Percentiles rank a stretch among this genome's conserved stretches.
Evolutionary conservation across 2,113 vertebrate genomes (phyloP).

Genomic region (Camelus dromedarius): DNA sequence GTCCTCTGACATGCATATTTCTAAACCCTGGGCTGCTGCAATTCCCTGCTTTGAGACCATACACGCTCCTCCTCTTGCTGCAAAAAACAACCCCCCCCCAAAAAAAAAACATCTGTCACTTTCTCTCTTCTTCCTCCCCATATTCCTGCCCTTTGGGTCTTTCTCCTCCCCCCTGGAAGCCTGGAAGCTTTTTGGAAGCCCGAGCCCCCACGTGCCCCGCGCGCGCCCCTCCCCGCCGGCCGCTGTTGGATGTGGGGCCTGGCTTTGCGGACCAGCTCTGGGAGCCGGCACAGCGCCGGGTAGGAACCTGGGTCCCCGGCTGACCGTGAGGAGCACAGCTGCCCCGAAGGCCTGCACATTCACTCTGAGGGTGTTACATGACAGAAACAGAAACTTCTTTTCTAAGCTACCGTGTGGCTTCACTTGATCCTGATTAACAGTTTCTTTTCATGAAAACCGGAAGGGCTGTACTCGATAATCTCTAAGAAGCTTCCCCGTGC

Average conservation of each 20-base stretch:
- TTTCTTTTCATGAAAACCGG: conserved; percentile 34
- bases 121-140: neutral
- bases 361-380: neutral
- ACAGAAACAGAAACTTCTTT: neutral
- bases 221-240: neutral
- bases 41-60: neutral
- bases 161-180: neutral
- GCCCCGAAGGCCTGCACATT: neutral
- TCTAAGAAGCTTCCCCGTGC: neutral
- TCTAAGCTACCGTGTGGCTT: neutral
- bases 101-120: neutral
- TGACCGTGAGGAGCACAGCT: neutral
- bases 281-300: neutral
- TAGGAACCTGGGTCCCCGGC: neutral
- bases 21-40: neutral
- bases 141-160: neutral
- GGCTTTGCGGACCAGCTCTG: neutral
- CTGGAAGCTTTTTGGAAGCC: neutral
- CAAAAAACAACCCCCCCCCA: neutral
- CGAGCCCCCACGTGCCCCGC: neutral
- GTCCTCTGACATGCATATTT: neutral
- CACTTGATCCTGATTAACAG: neutral
- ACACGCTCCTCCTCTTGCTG: neutral
- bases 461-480: neutral
- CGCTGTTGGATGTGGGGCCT: neutral